phyloP scores from a whole-genome alignment of 35 echinoderm and acorn worm genomes.

The Patiria miniata region DNA sequence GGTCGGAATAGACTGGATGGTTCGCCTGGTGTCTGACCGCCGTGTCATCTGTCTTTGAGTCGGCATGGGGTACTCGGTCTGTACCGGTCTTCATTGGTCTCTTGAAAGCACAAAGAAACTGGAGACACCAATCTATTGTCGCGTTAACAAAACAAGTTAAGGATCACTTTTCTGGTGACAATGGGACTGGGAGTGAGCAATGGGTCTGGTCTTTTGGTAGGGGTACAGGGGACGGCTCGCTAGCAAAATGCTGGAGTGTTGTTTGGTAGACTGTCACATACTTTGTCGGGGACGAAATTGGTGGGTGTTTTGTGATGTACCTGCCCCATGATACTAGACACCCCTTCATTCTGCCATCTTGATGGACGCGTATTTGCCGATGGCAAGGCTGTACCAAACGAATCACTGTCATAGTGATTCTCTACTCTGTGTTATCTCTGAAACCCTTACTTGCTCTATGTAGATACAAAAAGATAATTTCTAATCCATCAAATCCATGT shows the following conservation, averaged over 20 bases:
- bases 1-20: background rate
- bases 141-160: background rate
- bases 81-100: background rate
- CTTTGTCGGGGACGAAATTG: too few relatives aligned
- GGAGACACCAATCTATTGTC: background rate
- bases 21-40: background rate
- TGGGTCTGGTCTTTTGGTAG: background rate
- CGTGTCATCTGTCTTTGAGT: background rate
- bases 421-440: too few relatives aligned
- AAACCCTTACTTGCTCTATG: too few relatives aligned
- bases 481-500: too few relatives aligned
- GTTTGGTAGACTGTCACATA: too few relatives aligned
- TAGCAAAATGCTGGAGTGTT: too few relatives aligned
- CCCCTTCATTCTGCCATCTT: background rate
- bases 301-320: background rate
- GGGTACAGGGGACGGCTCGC: too few relatives aligned
- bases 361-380: background rate
- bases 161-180: background rate
- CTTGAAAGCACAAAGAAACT: background rate
- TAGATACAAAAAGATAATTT: too few relatives aligned
- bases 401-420: too few relatives aligned
- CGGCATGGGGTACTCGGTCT: background rate
- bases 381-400: background rate
- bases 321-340: background rate
- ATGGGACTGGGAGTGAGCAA: conserved; percentile 14